Evolutionary conservation across 2,113 vertebrate species (phyloP).

Genomic region (Bettongia penicillata): DNA sequence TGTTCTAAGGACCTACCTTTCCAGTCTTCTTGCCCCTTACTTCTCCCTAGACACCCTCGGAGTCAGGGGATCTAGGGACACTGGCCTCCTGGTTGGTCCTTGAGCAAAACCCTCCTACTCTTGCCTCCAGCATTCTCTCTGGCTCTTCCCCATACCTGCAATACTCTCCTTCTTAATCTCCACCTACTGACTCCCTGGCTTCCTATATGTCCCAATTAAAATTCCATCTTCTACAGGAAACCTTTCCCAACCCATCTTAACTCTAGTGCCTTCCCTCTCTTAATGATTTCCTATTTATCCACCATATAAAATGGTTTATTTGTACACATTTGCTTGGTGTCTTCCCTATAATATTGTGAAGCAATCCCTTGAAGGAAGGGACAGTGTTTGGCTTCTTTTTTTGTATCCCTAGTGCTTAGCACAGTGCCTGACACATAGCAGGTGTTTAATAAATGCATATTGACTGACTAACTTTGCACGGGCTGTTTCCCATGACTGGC

Average conservation of each 20-base stretch:
- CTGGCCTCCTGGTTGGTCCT: background rate
- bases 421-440: background rate
- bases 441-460: background rate
- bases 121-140: background rate
- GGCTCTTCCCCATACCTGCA: background rate
- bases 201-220: background rate
- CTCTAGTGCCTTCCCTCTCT: background rate
- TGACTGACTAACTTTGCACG: background rate
- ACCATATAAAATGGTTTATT: background rate
- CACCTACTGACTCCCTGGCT: background rate
- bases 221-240: background rate
- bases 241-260: too few species aligned
- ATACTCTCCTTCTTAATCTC: background rate
- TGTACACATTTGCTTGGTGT: background rate
- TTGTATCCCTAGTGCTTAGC: background rate
- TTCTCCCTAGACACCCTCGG: background rate
- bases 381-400: background rate
- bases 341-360: background rate
- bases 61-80: background rate
- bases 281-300: background rate
- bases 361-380: background rate
- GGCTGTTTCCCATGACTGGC: background rate
- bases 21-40: background rate
- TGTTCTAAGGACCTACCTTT: background rate
- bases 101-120: background rate